These are phyloP conservation scores for Onychostruthus taczanowskii DNA, from an alignment of 2,113 vertebrate genomes.

Conservation along the genomic window DNA sequence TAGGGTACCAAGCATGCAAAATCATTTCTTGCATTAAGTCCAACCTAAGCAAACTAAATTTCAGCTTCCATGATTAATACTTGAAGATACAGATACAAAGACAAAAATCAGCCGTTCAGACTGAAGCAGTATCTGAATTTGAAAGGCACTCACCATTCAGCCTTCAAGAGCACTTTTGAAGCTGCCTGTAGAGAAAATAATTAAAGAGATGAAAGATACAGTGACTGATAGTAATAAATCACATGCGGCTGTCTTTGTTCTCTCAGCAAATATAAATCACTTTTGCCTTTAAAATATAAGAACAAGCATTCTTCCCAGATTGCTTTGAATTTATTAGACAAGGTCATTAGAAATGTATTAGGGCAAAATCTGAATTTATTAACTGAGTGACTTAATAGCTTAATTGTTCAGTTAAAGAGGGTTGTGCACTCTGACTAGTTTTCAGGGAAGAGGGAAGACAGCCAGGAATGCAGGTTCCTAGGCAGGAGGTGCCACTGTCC, in stretches of 20 bases:
- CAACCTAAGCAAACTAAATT: slow-evolving; percentile 18
- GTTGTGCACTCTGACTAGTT: neutral
- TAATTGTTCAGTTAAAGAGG: slow-evolving; percentile 32
- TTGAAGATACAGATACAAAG: neutral
- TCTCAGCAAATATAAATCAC: slow-evolving; percentile 60
- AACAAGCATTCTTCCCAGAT: slow-evolving; percentile 52
- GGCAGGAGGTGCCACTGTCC: neutral
- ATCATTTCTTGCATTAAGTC: neutral
- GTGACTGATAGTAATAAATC: slow-evolving; percentile 67
- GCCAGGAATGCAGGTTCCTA: neutral
- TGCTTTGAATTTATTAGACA: slow-evolving; percentile 60
- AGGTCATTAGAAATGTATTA: slow-evolving; percentile 65
- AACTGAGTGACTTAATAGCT: slow-evolving; percentile 52
- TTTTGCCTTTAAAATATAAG: slow-evolving; percentile 58
- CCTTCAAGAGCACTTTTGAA: slow-evolving; percentile 46
- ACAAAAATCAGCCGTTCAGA: neutral
- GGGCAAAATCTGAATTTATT: slow-evolving; percentile 58
- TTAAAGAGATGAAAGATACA: slow-evolving; percentile 63
- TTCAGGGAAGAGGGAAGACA: neutral
- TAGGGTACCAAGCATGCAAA: neutral
- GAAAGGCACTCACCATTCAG: neutral
- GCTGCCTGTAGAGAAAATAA: slow-evolving; percentile 59
- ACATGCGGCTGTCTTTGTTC: slow-evolving; percentile 14
- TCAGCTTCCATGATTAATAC: neutral
- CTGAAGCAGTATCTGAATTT: neutral